Percentiles rank a stretch among this genome's conserved stretches.
Evolutionary conservation across 1,140 invertebrate species (phyloP).

Genomic region (Epicauta chinensis): DNA sequence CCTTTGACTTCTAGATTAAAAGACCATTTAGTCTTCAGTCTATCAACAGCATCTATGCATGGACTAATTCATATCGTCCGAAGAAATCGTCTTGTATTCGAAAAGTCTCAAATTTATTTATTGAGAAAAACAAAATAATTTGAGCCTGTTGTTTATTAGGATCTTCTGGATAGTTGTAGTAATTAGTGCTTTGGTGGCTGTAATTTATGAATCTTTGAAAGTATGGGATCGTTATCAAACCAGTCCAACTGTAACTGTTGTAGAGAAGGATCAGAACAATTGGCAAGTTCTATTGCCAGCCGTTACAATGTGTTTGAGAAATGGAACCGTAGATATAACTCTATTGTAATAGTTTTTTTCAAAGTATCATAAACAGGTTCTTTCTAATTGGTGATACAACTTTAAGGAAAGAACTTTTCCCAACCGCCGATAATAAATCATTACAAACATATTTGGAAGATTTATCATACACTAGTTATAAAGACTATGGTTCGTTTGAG

Average conservation of each 20-base stretch:
- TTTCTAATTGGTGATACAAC: too few species aligned
- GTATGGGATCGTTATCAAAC: slow-evolving; percentile 20
- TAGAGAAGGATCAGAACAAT: slow-evolving; percentile 20
- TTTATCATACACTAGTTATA: slow-evolving; percentile 18
- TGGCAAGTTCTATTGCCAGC: slow-evolving; percentile 22
- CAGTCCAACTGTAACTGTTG: slow-evolving; percentile 20
- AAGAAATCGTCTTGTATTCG: slow-evolving; percentile 1
- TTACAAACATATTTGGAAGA: slow-evolving; percentile 13
- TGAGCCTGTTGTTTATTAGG: background rate
- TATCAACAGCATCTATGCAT: slow-evolving; percentile 6
- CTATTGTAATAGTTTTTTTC: too few species aligned
- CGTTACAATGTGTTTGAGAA: slow-evolving; percentile 18
- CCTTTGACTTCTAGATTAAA: background rate
- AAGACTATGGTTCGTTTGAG: slow-evolving; percentile 13
- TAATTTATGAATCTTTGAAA: slow-evolving; percentile 9
- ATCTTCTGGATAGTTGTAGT: slow-evolving; percentile 17
- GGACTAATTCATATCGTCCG: slow-evolving; percentile 9
- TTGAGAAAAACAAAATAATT: background rate
- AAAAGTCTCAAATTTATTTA: slow-evolving; percentile 7
- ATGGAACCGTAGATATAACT: too few species aligned
- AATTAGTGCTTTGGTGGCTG: background rate
- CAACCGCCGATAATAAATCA: too few species aligned
- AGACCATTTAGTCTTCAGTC: slow-evolving; percentile 4
- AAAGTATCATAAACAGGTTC: too few species aligned
- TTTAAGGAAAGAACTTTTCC: too few species aligned